phyloP scores from a whole-genome alignment of 2,888 invertebrate species.

The Ophion slaviceki region DNA sequence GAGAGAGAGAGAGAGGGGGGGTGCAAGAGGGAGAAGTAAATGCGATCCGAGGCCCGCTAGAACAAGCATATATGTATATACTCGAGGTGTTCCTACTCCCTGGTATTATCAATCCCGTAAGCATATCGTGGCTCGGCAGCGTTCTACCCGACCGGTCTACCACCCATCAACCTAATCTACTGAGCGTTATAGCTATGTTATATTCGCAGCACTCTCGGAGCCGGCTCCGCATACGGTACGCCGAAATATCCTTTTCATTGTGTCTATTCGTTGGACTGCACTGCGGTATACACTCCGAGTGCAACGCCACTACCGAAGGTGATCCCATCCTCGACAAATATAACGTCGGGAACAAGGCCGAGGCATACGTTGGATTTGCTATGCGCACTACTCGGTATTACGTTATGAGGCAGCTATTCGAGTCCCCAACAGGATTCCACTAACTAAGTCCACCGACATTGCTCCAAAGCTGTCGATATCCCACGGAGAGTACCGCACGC shows the following conservation, averaged over 20 bases:
- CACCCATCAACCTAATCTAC: conserved; percentile 77
- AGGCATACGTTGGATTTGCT: conserved; percentile 27
- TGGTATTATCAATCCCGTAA: conserved; percentile 77
- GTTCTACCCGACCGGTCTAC: conserved; percentile 63
- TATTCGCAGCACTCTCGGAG: conserved; percentile 60
- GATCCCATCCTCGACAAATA: conserved; percentile 72
- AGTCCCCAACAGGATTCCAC: conserved; percentile 22
- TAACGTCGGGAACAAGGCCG: conserved; percentile 68
- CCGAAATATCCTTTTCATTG: conserved; percentile 75
- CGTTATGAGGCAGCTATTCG: conserved; percentile 18
- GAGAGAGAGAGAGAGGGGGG: not conserved
- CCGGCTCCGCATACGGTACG: conserved; percentile 40
- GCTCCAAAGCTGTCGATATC: not conserved
- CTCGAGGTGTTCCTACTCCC: conserved; percentile 44
- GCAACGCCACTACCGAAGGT: conserved; percentile 76
- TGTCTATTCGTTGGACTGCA: conserved; percentile 76
- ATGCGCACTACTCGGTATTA: conserved; percentile 21
- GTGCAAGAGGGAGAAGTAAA: not conserved
- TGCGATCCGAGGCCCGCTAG: conserved; percentile 42
- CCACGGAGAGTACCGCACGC: not conserved
- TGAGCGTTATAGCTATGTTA: conserved; percentile 64
- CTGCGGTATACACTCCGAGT: conserved; percentile 70
- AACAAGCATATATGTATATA: conserved; percentile 37
- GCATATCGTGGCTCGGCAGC: conserved; percentile 77
- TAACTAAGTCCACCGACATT: conserved; percentile 23